Percentiles rank a stretch among this genome's conserved stretches.
Conservation (phyloP, 2,797 vertebrate species). For the Acanthopagrus latus region DNA sequence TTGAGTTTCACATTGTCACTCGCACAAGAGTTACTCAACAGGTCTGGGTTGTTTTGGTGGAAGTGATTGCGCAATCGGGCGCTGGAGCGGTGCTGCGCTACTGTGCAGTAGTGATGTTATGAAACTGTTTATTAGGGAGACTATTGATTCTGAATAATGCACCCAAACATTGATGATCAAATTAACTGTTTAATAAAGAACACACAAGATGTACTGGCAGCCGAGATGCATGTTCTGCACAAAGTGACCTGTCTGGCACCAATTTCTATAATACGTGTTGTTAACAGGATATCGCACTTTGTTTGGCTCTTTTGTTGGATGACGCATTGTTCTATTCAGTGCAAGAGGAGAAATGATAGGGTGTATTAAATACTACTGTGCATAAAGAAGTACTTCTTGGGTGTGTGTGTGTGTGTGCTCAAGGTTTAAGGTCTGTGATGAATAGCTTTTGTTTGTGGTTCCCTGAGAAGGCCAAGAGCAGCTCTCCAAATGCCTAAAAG, state of each 20-base stretch:
- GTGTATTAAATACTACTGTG: constrained; percentile 30
- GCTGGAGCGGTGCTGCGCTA: constrained; percentile 40
- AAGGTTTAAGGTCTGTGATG: constrained; percentile 38
- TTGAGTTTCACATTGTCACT: constrained; percentile 53
- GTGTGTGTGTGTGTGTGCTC: constrained; percentile 16
- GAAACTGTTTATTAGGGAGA: constrained; percentile 17
- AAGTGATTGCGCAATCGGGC: constrained; percentile 70
- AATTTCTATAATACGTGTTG: constrained; percentile 4
- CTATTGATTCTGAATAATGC: neutral
- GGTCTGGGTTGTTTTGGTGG: constrained; percentile 75
- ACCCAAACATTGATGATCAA: neutral
- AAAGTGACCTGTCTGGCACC: constrained; percentile 17
- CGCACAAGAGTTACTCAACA: constrained; percentile 72
- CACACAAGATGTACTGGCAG: neutral
- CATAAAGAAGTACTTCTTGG: constrained; percentile 7
- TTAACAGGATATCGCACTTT: constrained; percentile 33
- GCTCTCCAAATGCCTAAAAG: constrained; percentile 30
- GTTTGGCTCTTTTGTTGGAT: constrained; percentile 20
- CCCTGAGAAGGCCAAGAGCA: constrained; percentile 29
- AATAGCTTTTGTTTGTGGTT: constrained; percentile 57
- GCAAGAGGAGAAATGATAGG: constrained; percentile 37
- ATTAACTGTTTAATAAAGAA: neutral
- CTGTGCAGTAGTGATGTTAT: constrained; percentile 45
- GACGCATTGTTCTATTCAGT: constrained; percentile 22
- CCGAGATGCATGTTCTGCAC: neutral